phyloP scores from a whole-genome alignment of 1,140 invertebrate species.

The Thaumetopoea pityocampa region DNA sequence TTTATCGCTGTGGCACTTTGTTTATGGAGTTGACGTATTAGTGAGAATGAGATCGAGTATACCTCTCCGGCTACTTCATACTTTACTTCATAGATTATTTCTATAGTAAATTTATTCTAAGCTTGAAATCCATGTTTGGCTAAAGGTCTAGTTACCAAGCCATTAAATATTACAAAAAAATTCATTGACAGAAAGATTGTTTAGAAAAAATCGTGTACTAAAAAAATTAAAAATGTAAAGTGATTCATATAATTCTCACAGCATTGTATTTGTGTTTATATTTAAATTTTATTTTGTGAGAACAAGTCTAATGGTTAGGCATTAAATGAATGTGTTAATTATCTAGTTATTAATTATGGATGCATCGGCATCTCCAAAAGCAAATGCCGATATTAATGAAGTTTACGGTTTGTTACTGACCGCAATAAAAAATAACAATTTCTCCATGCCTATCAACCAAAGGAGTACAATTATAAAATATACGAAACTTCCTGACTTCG shows the following conservation, averaged over 20 bases:
- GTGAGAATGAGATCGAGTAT: too few species aligned
- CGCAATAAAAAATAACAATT: conserved; percentile 35
- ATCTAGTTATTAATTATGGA: conserved; percentile 40
- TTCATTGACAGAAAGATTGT: too few species aligned
- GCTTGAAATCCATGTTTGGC: too few species aligned
- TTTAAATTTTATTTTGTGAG: conserved; percentile 3
- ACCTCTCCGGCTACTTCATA: too few species aligned
- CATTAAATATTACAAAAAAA: too few species aligned
- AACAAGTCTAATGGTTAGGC: conserved; percentile 1
- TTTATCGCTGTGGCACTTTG: too few species aligned
- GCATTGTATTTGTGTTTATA: conserved; percentile 5
- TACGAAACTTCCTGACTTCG: conserved; percentile 50
- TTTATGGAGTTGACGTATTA: too few species aligned
- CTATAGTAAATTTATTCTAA: too few species aligned
- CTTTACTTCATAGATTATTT: too few species aligned
- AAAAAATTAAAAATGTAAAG: conserved; percentile 19
- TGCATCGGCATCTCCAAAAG: conserved; percentile 45
- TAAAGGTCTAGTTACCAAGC: too few species aligned
- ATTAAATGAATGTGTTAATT: conserved; percentile 11
- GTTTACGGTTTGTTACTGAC: conserved; percentile 36
- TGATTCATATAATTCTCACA: conserved; percentile 18
- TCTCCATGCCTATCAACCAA: conserved; percentile 29
- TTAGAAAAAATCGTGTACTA: conserved; percentile 11
- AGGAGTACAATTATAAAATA: conserved; percentile 55
- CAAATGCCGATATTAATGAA: conserved; percentile 34